phyloP scores from a whole-genome alignment of 2,797 vertebrate species.

The Rhinichthys osculus region DNA sequence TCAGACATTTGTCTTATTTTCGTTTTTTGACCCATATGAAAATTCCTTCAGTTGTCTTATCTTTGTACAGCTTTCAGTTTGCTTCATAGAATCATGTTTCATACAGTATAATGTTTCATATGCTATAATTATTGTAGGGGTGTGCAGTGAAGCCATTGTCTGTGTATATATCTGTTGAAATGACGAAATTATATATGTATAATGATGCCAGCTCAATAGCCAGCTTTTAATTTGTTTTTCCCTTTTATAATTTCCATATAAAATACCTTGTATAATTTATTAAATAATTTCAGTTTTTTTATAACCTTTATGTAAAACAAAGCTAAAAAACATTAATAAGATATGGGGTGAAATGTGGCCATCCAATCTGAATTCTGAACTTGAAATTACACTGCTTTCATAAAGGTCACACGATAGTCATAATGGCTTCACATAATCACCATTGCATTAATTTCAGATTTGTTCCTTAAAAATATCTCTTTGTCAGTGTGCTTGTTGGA shows the following conservation, averaged over 20 bases:
- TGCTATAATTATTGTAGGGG: not conserved
- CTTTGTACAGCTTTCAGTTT: constrained; percentile 11
- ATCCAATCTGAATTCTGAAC: not conserved
- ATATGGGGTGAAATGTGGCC: not conserved
- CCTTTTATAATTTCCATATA: not conserved
- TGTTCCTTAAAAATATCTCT: not conserved
- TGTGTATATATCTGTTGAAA: not conserved
- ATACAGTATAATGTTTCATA: not conserved
- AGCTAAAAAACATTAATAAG: not conserved
- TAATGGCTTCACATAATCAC: not conserved
- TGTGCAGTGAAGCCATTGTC: not conserved
- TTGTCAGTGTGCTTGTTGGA: not conserved
- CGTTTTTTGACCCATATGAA: constrained; percentile 24
- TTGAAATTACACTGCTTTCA: not conserved
- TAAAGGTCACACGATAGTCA: not conserved
- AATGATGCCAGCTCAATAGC: not conserved
- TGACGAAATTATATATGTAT: not conserved
- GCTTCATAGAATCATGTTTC: not conserved
- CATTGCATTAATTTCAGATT: not conserved
- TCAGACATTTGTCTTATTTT: constrained; percentile 34
- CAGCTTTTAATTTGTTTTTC: not conserved
- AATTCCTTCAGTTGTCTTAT: constrained; percentile 23
- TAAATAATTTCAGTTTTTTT: not conserved
- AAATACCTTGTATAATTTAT: not conserved
- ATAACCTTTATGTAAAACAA: not conserved